Base-by-base conservation (phyloP, 2,113 vertebrate genomes). In the Leptodactylus fuscus region DNA sequence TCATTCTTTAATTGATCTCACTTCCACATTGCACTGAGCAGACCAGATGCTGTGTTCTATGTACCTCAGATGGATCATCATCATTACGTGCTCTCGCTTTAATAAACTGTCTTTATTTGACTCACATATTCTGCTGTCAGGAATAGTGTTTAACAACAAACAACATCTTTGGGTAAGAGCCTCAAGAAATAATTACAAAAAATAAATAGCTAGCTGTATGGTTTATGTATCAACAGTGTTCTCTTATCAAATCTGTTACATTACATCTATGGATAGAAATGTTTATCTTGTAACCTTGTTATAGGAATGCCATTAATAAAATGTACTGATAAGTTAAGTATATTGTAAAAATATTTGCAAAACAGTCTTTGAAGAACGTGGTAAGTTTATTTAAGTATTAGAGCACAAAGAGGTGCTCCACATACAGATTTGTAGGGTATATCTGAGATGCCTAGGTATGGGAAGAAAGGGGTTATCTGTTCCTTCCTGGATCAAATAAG, bases 1-100 rank as follows among this genome's bases (percentile, higher is more conserved):
- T 85, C 83, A 41, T 85, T 78, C 74, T 78, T 67, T 85, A 85
- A 85, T 85, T 85, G 73, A 78, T 85, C 83, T 85, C 60, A 38
- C 74, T 85, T 85, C 83, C 74, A 67, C 83, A 69, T 75, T 78
- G 83, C 44, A 77, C 60, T 78, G 83, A 85, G 60, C 44, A 51
- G 34, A 85, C 73, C 83, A 85, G 41, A 58, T 85, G 83, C 74
- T 85, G 58, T 53, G 53, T 85, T 69, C 32, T 78, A 69, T 77
- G 60, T 78, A 69, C 58, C 51, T 78, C 55, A 77, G 71, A 84
- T 84, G 69, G 74, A 85, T 69, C 74, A 85, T 83, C 51, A 83
- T 78, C 74, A 85, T 85, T 85, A 78, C n/a, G 58, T 85, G 60
- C 83, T 78, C 44, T 51, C 67, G 29, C 60, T 85, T 85, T 85